Conservation (phyloP, 1,140 invertebrate species). For the Zaprionus ornatus region DNA sequence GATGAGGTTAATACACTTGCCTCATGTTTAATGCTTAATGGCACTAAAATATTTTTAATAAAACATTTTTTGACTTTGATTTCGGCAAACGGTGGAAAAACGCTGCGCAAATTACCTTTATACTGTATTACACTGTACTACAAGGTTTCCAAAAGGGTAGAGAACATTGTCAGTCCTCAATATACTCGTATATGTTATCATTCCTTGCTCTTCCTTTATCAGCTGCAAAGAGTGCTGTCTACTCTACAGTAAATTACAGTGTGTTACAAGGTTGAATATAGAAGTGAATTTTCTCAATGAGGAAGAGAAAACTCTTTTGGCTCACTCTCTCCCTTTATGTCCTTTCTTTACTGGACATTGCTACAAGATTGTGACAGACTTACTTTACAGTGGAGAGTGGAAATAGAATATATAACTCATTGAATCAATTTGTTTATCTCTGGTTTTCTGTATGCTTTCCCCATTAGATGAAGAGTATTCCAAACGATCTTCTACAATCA, state of each 20-base stretch:
- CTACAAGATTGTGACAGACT: too few species aligned
- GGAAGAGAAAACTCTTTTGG: neutral
- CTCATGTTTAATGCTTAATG: constrained; percentile 78
- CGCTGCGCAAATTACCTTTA: constrained; percentile 34
- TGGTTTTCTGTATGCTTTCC: too few species aligned
- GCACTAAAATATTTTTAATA: constrained; percentile 81
- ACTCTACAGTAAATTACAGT: neutral
- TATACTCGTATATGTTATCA: too few species aligned
- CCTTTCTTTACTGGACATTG: neutral
- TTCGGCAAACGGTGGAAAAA: constrained; percentile 45
- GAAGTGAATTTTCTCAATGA: too few species aligned
- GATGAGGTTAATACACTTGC: constrained; percentile 71
- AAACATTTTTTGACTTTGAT: constrained; percentile 73
- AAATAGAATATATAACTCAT: too few species aligned
- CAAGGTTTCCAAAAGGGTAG: neutral
- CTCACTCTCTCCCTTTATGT: neutral
- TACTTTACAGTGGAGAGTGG: too few species aligned
- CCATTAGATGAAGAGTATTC: too few species aligned
- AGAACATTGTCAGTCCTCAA: neutral
- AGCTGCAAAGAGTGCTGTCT: too few species aligned
- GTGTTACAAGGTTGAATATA: neutral
- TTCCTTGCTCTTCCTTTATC: neutral
- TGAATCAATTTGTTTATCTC: too few species aligned
- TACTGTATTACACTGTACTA: constrained; percentile 37
- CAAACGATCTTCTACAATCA: too few species aligned